Conservation (phyloP, 64 coral and sea anemone species). For the Pocillopora damicornis region DNA sequence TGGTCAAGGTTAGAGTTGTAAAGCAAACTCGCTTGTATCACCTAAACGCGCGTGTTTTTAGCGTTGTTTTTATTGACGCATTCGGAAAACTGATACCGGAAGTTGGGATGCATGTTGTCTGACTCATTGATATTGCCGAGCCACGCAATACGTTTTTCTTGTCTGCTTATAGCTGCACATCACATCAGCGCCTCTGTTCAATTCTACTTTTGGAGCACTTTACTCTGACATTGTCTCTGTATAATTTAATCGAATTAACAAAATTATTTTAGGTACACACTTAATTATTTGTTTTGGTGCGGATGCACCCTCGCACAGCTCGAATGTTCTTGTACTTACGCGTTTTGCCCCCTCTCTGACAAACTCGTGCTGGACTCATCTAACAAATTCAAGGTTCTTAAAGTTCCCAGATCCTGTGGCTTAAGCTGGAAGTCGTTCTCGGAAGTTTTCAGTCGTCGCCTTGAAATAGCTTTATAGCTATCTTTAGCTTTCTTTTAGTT, state of each 20-base stretch:
- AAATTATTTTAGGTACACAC: not conserved
- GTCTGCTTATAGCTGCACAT: constrained; percentile 6
- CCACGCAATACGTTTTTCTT: constrained; percentile 35
- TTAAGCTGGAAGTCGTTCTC: constrained; percentile 38
- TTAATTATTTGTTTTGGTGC: no score
- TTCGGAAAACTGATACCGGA: constrained; percentile 38
- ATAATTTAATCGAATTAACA: not conserved
- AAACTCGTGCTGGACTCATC: not conserved
- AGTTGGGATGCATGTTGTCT: constrained; percentile 33
- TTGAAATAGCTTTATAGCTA: not conserved
- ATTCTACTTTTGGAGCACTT: not conserved
- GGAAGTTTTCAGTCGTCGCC: constrained; percentile 36
- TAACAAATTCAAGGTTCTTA: not conserved
- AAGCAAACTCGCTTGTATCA: not conserved
- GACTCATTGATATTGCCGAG: constrained; percentile 16
- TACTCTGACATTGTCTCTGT: not conserved
- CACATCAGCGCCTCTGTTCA: not conserved
- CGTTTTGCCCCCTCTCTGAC: not conserved
- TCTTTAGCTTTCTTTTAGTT: not conserved
- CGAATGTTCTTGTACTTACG: not conserved
- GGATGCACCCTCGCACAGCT: not conserved
- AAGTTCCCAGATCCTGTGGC: constrained; percentile 5
- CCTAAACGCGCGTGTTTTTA: constrained; percentile 34
- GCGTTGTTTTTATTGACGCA: constrained; percentile 26
- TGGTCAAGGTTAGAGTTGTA: constrained; percentile 37